Conservation (phyloP, 2,888 invertebrate genomes). For the Acanthococcus lagerstroemiae region DNA sequence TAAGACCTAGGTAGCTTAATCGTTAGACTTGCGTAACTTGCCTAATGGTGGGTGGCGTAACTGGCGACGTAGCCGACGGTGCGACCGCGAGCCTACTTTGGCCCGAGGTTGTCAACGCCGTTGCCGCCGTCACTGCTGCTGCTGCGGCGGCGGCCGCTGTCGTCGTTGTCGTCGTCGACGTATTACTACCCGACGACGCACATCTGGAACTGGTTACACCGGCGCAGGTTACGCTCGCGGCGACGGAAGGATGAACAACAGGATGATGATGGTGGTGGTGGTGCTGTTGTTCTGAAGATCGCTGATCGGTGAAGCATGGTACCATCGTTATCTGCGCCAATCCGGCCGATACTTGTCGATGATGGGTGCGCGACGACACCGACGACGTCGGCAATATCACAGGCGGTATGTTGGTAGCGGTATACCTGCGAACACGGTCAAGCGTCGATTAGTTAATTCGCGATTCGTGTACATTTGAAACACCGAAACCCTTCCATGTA, state of each 20-base stretch:
- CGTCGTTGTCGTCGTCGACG: background rate
- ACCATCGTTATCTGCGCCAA: constrained; percentile 37
- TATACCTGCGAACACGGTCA: no score
- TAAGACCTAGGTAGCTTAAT: background rate
- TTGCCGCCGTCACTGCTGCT: background rate
- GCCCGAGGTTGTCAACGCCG: background rate
- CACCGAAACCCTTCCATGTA: no score
- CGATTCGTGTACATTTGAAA: no score
- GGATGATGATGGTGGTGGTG: background rate
- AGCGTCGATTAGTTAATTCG: no score
- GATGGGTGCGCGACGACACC: background rate
- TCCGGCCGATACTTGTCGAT: constrained; percentile 13
- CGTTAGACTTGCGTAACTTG: background rate
- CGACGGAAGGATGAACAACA: background rate
- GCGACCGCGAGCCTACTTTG: background rate
- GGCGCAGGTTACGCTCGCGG: background rate
- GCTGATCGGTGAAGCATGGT: constrained; percentile 34
- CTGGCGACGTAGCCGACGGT: background rate
- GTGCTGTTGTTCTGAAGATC: background rate
- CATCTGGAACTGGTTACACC: background rate
- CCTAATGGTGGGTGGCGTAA: background rate
- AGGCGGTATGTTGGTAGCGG: background rate
- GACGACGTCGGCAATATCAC: background rate
- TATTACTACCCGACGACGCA: background rate
- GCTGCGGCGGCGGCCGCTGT: background rate